These are phyloP conservation scores for Drosophila nigrodunni DNA, from an alignment of 1,140 invertebrate genomes.

Conservation along the genomic window DNA sequence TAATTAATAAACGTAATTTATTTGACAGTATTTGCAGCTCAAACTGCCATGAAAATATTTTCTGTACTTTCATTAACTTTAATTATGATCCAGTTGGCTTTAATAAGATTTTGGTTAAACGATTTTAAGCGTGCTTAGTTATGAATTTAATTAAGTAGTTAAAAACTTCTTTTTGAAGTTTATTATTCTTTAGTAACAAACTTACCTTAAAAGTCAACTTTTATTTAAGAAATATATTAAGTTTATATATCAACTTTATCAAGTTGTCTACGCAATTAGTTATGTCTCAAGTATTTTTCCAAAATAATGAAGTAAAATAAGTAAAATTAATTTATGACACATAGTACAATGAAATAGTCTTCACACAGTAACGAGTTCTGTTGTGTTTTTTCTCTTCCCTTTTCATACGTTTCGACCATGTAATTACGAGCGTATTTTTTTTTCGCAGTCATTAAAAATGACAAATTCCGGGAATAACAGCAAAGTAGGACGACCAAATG, in stretches of 20 bases:
- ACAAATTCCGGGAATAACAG: conserved; percentile 73
- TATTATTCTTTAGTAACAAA: too few species aligned
- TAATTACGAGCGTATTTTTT: conserved; percentile 80
- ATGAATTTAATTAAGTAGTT: not conserved
- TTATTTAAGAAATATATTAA: too few species aligned
- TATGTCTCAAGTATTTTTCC: not conserved
- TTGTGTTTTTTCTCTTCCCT: conserved; percentile 36
- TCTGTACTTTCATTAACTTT: conserved; percentile 8
- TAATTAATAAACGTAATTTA: conserved; percentile 14
- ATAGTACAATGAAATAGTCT: conserved; percentile 56
- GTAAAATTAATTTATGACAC: conserved; percentile 39
- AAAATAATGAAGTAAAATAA: conserved; percentile 8
- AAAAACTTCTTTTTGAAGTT: not conserved
- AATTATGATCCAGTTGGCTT: not conserved
- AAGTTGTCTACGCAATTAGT: conserved; percentile 7
- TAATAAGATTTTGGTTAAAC: not conserved
- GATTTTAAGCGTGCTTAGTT: not conserved
- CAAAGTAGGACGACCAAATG: conserved; percentile 59
- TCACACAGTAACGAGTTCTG: conserved; percentile 54
- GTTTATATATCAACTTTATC: too few species aligned
- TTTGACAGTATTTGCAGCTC: not conserved
- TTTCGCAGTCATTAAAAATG: conserved; percentile 82
- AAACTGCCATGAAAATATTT: conserved; percentile 3
- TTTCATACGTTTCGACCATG: conserved; percentile 55
- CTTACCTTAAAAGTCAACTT: too few species aligned